A percentile compares a stretch with the other conserved stretches of the same genome.
Evolutionary conservation across 2,888 invertebrate genomes (phyloP).

Genomic region (Lycocerus yunnanus): DNA sequence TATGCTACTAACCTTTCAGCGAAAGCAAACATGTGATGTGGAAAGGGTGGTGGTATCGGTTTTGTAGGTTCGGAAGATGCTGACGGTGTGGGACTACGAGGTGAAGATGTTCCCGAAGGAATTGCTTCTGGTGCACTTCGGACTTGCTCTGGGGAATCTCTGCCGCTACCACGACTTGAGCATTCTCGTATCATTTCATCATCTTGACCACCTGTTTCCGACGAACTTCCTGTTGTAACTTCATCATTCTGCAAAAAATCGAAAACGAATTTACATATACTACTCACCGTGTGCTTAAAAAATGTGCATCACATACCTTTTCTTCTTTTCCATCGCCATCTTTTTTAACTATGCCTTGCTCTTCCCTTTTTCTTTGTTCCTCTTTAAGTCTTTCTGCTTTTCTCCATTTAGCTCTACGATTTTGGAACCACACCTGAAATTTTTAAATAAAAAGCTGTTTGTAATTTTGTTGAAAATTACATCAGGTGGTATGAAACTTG

Average conservation of each 20-base stretch:
- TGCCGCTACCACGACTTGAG: slow-evolving; percentile 49
- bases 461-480: not conserved
- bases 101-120: slow-evolving; percentile 52
- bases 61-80: slow-evolving; percentile 65
- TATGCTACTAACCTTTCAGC: slow-evolving; percentile 58
- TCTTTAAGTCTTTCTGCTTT: slow-evolving; percentile 91
- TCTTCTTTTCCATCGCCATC: slow-evolving; percentile 64
- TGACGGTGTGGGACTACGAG: slow-evolving; percentile 63
- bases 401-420: slow-evolving; percentile 89
- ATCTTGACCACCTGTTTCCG: slow-evolving; percentile 44
- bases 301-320: slow-evolving; percentile 55
- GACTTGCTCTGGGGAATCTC: slow-evolving; percentile 42
- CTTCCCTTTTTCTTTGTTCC: slow-evolving; percentile 84
- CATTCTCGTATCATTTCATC: slow-evolving; percentile 50
- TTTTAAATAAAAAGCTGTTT: not conserved
- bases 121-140: slow-evolving; percentile 42
- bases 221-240: slow-evolving; percentile 42
- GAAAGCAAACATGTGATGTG: slow-evolving; percentile 71
- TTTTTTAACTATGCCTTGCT: slow-evolving; percentile 68
- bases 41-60: slow-evolving; percentile 64
- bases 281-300: not conserved
- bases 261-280: not conserved
- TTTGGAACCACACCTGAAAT: slow-evolving; percentile 91
- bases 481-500: slow-evolving; percentile 3
- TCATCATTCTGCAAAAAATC: slow-evolving; percentile 16